These are phyloP conservation scores for Drosophila pseudoobscura DNA, from an alignment of 1,140 invertebrate species.

Conservation along the genomic window DNA sequence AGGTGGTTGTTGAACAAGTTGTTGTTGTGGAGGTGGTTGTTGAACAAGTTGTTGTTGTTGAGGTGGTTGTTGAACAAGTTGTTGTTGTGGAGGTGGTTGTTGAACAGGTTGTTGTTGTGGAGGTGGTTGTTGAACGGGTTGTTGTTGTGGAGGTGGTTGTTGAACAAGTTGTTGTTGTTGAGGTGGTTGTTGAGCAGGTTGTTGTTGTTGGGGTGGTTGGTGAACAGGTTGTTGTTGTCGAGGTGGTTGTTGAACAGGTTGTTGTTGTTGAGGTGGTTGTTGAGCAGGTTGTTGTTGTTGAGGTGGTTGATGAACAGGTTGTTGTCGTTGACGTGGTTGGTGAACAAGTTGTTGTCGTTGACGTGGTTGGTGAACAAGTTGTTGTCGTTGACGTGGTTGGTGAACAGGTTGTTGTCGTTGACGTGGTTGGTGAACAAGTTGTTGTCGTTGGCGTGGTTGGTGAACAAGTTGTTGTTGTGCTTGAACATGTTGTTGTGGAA, in stretches of 20 bases:
- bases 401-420: slow-evolving; percentile 20
- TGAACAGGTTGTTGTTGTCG: too few relatives aligned
- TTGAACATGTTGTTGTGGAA: slow-evolving; percentile 9
- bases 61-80: too few relatives aligned
- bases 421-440: not conserved
- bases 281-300: slow-evolving; percentile 1
- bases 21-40: too few relatives aligned
- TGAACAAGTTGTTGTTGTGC: slow-evolving; percentile 3
- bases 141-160: too few relatives aligned
- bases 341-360: not conserved
- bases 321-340: slow-evolving; percentile 21
- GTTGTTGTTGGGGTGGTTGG: slow-evolving; percentile 1
- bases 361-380: not conserved
- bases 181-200: too few relatives aligned
- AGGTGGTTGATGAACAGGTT: not conserved
- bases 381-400: too few relatives aligned
- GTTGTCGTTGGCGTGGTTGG: not conserved
- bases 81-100: not conserved
- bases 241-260: not conserved
- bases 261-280: slow-evolving; percentile 22
- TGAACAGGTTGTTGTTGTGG: too few relatives aligned
- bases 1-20: not conserved
- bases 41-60: too few relatives aligned
- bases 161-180: too few relatives aligned
- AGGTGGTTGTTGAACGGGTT: too few relatives aligned